These are phyloP conservation scores for Pangasianodon hypophthalmus DNA, from an alignment of 2,113 vertebrate species.

Conservation along the genomic window DNA sequence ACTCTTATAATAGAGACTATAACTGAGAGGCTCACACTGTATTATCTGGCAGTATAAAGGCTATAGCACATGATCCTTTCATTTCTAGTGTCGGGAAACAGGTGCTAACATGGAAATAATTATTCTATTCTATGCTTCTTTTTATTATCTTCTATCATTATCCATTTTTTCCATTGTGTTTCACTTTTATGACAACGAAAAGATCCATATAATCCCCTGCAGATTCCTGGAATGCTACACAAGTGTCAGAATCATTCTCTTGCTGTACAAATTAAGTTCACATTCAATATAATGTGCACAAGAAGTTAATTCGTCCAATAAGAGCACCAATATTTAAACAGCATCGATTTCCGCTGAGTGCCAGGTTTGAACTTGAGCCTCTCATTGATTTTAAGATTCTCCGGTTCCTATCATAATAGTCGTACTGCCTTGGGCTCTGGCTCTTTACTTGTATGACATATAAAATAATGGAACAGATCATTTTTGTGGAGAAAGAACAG, in stretches of 20 bases:
- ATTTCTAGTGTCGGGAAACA: not conserved
- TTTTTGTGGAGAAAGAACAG: slow-evolving; percentile 1
- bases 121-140: not conserved
- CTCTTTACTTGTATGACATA: not conserved
- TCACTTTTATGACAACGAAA: not conserved
- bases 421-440: not conserved
- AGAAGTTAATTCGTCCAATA: slow-evolving; percentile 35
- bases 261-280: slow-evolving; percentile 3
- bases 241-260: not conserved
- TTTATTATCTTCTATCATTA: not conserved
- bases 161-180: not conserved
- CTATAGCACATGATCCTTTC: not conserved
- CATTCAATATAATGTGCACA: slow-evolving; percentile 15
- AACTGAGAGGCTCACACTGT: not conserved
- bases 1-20: not conserved
- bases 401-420: slow-evolving; percentile 34
- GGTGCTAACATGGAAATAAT: not conserved
- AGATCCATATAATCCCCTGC: not conserved
- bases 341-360: slow-evolving; percentile 44
- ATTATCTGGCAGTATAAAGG: not conserved
- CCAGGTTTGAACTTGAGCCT: slow-evolving; percentile 42
- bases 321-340: slow-evolving; percentile 33
- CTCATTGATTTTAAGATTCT: slow-evolving; percentile 34
- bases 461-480: not conserved
- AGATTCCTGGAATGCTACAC: slow-evolving; percentile 18